Percentiles rank a stretch among this genome's conserved stretches.
These are phyloP conservation scores for Scleropages formosus DNA, from an alignment of 2,797 vertebrate genomes.

Conservation along the genomic window DNA sequence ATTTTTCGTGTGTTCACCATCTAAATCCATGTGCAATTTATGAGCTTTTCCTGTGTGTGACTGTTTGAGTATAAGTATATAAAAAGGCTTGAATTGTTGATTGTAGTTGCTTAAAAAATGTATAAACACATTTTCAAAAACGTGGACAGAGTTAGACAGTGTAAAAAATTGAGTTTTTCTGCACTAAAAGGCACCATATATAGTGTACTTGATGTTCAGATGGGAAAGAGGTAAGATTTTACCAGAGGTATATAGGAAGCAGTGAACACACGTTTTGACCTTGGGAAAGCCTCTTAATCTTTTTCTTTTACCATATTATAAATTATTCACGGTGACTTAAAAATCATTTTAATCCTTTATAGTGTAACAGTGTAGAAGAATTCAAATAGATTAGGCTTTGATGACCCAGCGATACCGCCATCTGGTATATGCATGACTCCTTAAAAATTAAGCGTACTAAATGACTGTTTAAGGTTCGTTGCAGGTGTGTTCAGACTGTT, in stretches of 20 bases:
- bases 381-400: background rate
- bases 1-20: no score
- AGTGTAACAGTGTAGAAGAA: background rate
- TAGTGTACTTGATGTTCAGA: background rate
- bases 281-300: background rate
- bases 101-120: no score
- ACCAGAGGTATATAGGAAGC: background rate
- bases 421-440: background rate
- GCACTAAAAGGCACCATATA: background rate
- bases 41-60: no score
- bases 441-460: background rate
- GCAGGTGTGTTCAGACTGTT: background rate
- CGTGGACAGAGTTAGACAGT: background rate
- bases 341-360: background rate
- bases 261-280: conserved; percentile 9
- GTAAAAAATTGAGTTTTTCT: background rate
- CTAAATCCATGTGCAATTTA: no score
- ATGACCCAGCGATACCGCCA: background rate
- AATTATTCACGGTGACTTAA: conserved; percentile 4
- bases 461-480: conserved; percentile 8
- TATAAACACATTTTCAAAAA: background rate
- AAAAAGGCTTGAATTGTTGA: no score
- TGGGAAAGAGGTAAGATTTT: background rate
- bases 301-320: background rate
- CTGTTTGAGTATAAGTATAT: no score